Conservation (phyloP, 1,140 invertebrate genomes). For the Helicoverpa armigera region DNA sequence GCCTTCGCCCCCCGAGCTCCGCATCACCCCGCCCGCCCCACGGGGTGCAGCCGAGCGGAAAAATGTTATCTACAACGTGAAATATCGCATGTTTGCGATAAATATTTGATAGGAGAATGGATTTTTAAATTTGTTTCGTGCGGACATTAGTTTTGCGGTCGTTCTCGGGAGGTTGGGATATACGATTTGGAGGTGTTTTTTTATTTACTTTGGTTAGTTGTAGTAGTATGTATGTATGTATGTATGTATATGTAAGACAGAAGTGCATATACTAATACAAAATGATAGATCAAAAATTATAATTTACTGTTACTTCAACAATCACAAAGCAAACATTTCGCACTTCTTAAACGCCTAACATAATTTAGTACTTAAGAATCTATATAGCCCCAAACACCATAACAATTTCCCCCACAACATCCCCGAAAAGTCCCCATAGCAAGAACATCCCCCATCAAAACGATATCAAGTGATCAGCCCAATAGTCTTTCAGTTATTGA, state of each 20-base stretch:
- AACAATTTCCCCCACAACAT: neutral
- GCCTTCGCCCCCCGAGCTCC: constrained; percentile 43
- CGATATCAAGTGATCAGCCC: constrained; percentile 58
- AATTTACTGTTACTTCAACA: too few relatives aligned
- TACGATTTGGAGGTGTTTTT: constrained; percentile 13
- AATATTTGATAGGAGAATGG: constrained; percentile 71
- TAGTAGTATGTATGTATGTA: too few relatives aligned
- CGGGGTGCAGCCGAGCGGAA: constrained; percentile 69
- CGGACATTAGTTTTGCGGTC: constrained; percentile 48
- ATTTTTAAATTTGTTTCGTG: constrained; percentile 64
- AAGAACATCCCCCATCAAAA: constrained; percentile 46
- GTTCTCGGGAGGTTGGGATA: constrained; percentile 28
- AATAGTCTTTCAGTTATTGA: constrained; percentile 58
- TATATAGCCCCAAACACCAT: neutral
- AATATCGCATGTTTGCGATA: constrained; percentile 70
- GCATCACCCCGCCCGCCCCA: constrained; percentile 48
- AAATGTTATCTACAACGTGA: constrained; percentile 72
- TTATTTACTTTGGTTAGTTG: neutral
- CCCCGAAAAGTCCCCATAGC: neutral
- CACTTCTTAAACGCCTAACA: neutral
- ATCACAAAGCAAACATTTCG: too few relatives aligned
- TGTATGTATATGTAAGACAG: too few relatives aligned
- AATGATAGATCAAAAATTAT: too few relatives aligned
- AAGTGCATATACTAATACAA: too few relatives aligned
- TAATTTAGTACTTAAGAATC: neutral